phyloP scores from a whole-genome alignment of 2,113 vertebrate genomes.

The Cyprinodon brontotheroides region DNA sequence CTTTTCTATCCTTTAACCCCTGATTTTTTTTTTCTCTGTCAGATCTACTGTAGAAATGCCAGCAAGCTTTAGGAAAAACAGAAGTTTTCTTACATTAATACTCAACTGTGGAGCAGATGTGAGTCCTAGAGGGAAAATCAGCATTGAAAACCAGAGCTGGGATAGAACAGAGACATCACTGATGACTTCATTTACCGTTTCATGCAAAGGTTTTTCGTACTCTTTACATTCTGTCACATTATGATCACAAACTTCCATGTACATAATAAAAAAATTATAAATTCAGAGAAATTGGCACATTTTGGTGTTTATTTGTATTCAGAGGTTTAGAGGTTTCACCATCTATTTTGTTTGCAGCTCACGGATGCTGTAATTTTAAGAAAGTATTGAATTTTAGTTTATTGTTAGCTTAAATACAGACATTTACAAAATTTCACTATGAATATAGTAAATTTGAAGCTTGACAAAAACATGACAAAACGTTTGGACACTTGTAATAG shows the following conservation, averaged over 20 bases:
- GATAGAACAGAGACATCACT: slow-evolving; percentile 26
- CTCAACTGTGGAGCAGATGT: slow-evolving; percentile 25
- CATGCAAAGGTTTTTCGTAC: not conserved
- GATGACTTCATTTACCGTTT: slow-evolving; percentile 50
- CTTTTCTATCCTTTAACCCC: slow-evolving; percentile 41
- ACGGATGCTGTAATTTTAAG: not conserved
- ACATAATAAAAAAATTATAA: too few relatives aligned
- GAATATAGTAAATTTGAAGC: not conserved
- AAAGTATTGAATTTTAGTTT: not conserved
- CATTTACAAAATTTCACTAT: not conserved
- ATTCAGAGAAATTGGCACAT: not conserved
- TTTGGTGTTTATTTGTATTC: too few relatives aligned
- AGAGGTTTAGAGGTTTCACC: not conserved
- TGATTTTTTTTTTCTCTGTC: slow-evolving; percentile 9
- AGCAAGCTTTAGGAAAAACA: slow-evolving; percentile 3
- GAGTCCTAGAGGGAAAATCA: slow-evolving; percentile 3
- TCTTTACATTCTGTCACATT: not conserved
- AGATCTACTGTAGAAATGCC: slow-evolving; percentile 23
- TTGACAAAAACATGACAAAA: not conserved
- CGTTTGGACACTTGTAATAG: not conserved
- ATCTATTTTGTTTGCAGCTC: not conserved
- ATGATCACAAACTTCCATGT: not conserved
- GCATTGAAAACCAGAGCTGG: not conserved
- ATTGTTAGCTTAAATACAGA: not conserved
- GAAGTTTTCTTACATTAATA: slow-evolving; percentile 7